Evolutionary conservation across 23 tunicate genomes (phyloP), one percentile per base, ranked within the genome.

Genomic region (Phallusia fumigata): DNA sequence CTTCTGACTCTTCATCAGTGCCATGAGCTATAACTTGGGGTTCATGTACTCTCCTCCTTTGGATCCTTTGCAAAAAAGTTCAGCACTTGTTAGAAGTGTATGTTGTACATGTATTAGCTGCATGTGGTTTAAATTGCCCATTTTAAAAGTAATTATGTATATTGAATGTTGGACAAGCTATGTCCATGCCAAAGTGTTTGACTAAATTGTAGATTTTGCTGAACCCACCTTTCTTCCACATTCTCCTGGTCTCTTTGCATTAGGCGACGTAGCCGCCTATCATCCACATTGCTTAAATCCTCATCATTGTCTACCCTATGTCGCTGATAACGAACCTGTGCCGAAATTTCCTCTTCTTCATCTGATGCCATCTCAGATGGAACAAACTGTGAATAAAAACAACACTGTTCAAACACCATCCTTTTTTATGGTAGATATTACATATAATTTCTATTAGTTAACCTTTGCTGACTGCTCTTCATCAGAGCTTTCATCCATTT

Each of bases 21-120:
- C 73, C 98, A 80, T 85, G 93, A 18, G 77, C 87, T 32, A 93
- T 88, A 35, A 88, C 89, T 73, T 88, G 89, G 18, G 98, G 98
- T 74, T 93, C 93, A 58, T 84, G 81, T 51, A 88, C 81, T 36
- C 90, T 75, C 35, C 98, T 64, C 16, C 87, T 53, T 0, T 89
- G 83, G 24, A 88, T 50, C 64, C 93, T 81, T n/a, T 72, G 15
- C 26, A 32, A 40, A 40, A 52, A 52, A 58, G 13, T 58, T 22
- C 28, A 24, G 3, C 13, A 58, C 18, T 51, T 51, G 15, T 8
- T 1, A 58, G 16, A 21, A 58, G 8, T 58, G 26, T 58, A 3
- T 58, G 13, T 13, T 58, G 69, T 13, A 24, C 69, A 24, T 58
- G 69, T 58, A 58, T 40, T 10, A 40, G 8, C 5, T 3, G 10